Conservation (phyloP, 2,797 vertebrate genomes). For the Anguilla marmorata region DNA sequence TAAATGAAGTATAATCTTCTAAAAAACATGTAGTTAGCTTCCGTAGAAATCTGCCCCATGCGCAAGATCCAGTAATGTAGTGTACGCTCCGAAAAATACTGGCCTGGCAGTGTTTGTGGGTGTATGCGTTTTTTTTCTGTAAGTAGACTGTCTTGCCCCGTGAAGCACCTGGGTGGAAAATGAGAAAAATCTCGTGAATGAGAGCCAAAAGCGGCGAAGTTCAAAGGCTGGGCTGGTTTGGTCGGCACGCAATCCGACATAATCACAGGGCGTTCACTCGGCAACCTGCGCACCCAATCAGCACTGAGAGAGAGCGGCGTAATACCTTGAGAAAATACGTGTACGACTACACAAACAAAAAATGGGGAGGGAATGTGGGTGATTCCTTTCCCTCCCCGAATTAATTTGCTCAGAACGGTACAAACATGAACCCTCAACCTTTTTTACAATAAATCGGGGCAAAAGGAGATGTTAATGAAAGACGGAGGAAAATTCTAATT, state of each 20-base stretch:
- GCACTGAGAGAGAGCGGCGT: slow-evolving; percentile 61
- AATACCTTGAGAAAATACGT: slow-evolving; percentile 77
- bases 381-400: slow-evolving; percentile 62
- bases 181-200: slow-evolving; percentile 81
- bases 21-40: slow-evolving; percentile 11
- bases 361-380: slow-evolving; percentile 58
- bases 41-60: slow-evolving; percentile 52
- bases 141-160: slow-evolving; percentile 71
- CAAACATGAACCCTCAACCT: slow-evolving; percentile 64
- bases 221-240: slow-evolving; percentile 92
- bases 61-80: slow-evolving; percentile 72
- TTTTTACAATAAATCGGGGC: slow-evolving; percentile 55
- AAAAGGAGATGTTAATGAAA: too few relatives aligned
- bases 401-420: slow-evolving; percentile 67
- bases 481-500: not conserved
- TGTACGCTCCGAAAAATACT: slow-evolving; percentile 67
- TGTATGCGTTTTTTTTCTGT: slow-evolving; percentile 52
- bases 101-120: slow-evolving; percentile 37
- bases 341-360: slow-evolving; percentile 77
- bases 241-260: slow-evolving; percentile 90
- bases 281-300: slow-evolving; percentile 87
- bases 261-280: slow-evolving; percentile 91
- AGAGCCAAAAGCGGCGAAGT: slow-evolving; percentile 89
- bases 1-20: slow-evolving; percentile 43
- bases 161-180: slow-evolving; percentile 86